These are phyloP conservation scores for Myrmophylax atrothorax DNA, from an alignment of 2,113 vertebrate species.

Conservation along the genomic window DNA sequence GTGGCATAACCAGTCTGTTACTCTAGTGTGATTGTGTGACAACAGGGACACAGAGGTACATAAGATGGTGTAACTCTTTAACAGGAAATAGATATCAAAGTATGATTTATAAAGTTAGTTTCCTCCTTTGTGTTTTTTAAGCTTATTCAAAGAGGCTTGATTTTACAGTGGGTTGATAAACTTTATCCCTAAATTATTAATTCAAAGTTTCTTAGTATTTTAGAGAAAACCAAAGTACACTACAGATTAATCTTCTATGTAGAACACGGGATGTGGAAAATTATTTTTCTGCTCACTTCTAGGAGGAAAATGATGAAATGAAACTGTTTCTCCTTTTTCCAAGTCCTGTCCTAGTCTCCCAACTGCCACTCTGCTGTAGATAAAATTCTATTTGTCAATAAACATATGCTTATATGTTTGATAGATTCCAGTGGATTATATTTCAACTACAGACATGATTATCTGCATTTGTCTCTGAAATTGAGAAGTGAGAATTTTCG, in stretches of 20 bases:
- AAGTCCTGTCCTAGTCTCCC: neutral
- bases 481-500: neutral
- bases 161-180: neutral
- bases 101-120: neutral
- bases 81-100: neutral
- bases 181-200: neutral
- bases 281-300: neutral
- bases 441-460: neutral
- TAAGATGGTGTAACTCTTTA: neutral
- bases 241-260: neutral
- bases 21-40: neutral
- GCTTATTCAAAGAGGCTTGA: neutral
- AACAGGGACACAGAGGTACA: fast-evolving
- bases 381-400: neutral
- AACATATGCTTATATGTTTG: neutral
- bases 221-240: neutral
- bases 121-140: neutral
- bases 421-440: neutral
- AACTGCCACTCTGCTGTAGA: neutral
- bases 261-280: neutral
- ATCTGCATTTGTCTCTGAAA: neutral
- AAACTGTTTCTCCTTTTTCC: neutral
- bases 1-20: neutral
- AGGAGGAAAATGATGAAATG: neutral
- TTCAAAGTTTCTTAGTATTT: neutral